These are phyloP conservation scores for Andricus quercusramuli DNA, from an alignment of 2,888 invertebrate genomes.

Conservation along the genomic window DNA sequence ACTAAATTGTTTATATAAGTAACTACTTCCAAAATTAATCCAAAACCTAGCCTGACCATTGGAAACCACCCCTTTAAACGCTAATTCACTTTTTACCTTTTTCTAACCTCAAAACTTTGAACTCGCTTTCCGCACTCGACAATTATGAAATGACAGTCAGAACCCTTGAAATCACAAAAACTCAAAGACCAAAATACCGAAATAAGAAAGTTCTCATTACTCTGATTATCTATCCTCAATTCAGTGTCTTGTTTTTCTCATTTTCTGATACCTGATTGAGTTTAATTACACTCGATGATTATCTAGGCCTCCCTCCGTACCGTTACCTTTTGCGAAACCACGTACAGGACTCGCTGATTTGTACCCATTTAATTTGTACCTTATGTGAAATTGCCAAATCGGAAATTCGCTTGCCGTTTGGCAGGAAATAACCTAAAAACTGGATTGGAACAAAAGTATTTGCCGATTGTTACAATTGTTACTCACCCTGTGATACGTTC, in stretches of 20 bases:
- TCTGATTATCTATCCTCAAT: neutral
- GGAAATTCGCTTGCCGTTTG: neutral
- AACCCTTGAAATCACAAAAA: neutral
- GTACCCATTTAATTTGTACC: neutral
- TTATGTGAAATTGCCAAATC: neutral
- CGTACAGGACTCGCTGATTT: neutral
- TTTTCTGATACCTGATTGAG: neutral
- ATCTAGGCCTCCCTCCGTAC: neutral
- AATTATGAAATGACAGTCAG: neutral
- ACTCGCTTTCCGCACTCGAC: neutral
- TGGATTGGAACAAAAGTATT: slow-evolving; percentile 1
- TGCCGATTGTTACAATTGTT: slow-evolving; percentile 60
- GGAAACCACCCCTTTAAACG: neutral
- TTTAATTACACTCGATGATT: slow-evolving; percentile 3
- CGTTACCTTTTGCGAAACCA: slow-evolving; percentile 9
- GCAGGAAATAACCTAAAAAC: slow-evolving; percentile 58
- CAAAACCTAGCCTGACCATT: neutral
- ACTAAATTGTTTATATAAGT: neutral
- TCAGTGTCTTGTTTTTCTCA: neutral
- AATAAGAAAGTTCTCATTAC: neutral
- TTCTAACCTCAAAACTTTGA: neutral
- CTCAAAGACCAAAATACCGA: neutral
- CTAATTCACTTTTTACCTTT: neutral
- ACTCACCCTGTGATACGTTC: slow-evolving; percentile 86
- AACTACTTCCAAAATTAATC: neutral